Evolutionary conservation across 2,113 vertebrate genomes (phyloP), one percentile per base, ranked within the genome.

Genomic region (Sceloporus undulatus): DNA sequence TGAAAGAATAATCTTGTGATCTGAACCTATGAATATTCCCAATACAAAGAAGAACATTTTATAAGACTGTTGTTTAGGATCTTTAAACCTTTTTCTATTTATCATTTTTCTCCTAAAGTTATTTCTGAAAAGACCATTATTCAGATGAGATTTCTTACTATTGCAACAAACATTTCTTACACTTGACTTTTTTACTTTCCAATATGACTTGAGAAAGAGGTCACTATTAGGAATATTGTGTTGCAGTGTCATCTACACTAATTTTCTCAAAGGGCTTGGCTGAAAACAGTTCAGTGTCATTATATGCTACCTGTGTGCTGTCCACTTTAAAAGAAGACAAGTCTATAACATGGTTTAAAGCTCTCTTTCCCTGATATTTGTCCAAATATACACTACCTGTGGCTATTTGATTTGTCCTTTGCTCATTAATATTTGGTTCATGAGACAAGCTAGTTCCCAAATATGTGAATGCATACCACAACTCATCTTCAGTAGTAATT

Each of bases 381-480:
- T 70, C 42, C 80, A 83, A 88, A 82, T 10, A 42, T 83, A 56
- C 10, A 19, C 42, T 83, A 56, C 73, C 59, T 78, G 68, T 88
- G 87, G 40, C 80, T 73, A 78, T 78, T 84, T 88, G 87, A 88
- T 88, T 83, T 88, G 87, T 27, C n/a, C 83, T 78, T 84, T 83
- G 40, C 83, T 77, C 80, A 83, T 88, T 73, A 88, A 78, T 78
- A 84, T 88, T 84, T 88, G 87, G 83, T 88, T 88, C 87, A 88
- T 78, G 87, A 77, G 79, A 56, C 74, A 84, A 77, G 73, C 13
- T 77, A 83, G 74, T 88, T 78, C 34, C 80, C 80, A 88, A 83
- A 73, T 68, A 77, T 83, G 42, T 84, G 87, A 88, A 84, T 88
- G 76, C 83, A 88, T 88, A 42, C 73, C 81, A 73, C 87, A 88